These are phyloP conservation scores for Oncorhynchus nerka DNA, from an alignment of 2,113 vertebrate genomes.

Conservation along the genomic window DNA sequence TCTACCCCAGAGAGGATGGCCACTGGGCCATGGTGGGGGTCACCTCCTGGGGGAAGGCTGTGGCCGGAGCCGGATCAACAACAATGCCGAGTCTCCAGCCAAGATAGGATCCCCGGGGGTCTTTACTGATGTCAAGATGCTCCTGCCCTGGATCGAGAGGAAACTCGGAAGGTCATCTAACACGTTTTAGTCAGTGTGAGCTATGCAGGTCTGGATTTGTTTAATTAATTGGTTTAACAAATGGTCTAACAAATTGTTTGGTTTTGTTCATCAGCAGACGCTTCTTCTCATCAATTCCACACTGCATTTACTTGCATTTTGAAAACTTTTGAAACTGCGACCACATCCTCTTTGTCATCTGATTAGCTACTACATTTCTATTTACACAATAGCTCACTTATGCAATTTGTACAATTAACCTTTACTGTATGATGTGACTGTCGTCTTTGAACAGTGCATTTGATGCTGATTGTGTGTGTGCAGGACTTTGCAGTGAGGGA, in stretches of 20 bases:
- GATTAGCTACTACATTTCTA: too few relatives aligned
- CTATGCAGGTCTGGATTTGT: neutral
- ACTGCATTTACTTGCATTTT: neutral
- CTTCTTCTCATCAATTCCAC: neutral
- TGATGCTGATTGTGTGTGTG: constrained; percentile 24
- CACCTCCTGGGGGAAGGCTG: constrained; percentile 89
- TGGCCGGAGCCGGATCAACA: constrained; percentile 77
- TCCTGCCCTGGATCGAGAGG: constrained; percentile 80
- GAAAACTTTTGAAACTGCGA: neutral
- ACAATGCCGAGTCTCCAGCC: constrained; percentile 38
- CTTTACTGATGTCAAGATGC: constrained; percentile 77
- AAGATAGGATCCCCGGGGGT: constrained; percentile 82
- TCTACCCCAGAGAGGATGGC: constrained; percentile 72
- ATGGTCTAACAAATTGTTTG: neutral
- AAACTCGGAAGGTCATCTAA: constrained; percentile 48
- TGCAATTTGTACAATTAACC: too few relatives aligned
- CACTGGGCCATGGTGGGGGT: constrained; percentile 79
- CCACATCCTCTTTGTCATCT: neutral
- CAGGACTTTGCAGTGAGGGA: constrained; percentile 71
- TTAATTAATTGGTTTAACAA: too few relatives aligned
- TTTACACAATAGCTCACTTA: too few relatives aligned
- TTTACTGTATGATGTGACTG: too few relatives aligned
- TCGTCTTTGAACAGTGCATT: neutral
- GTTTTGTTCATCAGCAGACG: constrained; percentile 29
- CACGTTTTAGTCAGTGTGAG: neutral